Evolutionary conservation across 2,888 invertebrate genomes (phyloP), one percentile per base, ranked within the genome.

Genomic region (Notodonta ziczac): DNA sequence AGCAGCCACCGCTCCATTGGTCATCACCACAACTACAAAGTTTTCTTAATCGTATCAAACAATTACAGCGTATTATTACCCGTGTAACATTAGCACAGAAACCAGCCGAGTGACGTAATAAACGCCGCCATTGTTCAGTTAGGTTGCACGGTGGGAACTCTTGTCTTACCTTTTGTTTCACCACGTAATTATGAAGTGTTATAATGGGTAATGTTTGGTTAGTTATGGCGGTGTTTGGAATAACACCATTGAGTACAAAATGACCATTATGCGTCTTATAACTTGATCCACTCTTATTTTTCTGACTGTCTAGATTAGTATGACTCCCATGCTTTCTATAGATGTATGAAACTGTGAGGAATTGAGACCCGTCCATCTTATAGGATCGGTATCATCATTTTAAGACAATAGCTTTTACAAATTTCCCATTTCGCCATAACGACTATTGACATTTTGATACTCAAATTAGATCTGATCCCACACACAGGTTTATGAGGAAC

Each of bases 401-500:
- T 35, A 42, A 42, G 42, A 3, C 8, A 8, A 4, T 42, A 39
- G 2, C 8, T 7, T 39, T 6, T 44, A 13, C 5, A 24, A 10
- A 51, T 51, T 16, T 16, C 10, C 12, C 24, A 55, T 39, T 55
- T 5, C 13, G 5, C 55, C 40, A 40, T 40, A 39, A 55, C 39
- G n/a, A 55, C 39, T 14, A 54, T 54, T 39, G 39, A 53, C 39
- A 44, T 13, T 10, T 44, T 9, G 44, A 44, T 44, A 44, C 58
- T 39, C 40, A 46, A 48, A 54, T 40, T 40, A 51, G 56, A 46
- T 42, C 32, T 40, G 46, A 57, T 32, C 52, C 53, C 44, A 54
- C 57, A 42, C 58, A 42, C 56, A 14, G 40, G 64, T 63, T 60
- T 60, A 55, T 57, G 8, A 58, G 65, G 65, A 61, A 61, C 67